Conservation (phyloP, 2,113 vertebrate genomes). For the Anser brachyrhynchus region DNA sequence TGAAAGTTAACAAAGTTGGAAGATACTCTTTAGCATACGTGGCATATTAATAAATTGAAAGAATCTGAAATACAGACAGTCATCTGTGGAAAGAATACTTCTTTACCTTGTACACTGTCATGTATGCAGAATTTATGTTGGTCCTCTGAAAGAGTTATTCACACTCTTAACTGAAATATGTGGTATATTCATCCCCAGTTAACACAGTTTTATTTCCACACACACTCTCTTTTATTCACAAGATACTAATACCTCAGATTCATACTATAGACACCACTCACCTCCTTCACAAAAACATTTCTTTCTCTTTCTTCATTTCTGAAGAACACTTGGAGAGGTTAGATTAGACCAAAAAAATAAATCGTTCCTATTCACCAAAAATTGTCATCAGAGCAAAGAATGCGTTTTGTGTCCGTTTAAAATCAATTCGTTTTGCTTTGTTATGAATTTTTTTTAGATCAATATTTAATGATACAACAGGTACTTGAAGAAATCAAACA, state of each 20-base stretch:
- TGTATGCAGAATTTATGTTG: background rate
- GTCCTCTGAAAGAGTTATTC: background rate
- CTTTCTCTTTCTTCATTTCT: background rate
- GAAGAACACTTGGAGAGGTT: background rate
- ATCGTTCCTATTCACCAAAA: background rate
- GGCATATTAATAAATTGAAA: background rate
- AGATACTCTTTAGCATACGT: background rate
- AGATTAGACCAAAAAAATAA: background rate
- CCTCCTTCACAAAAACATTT: background rate
- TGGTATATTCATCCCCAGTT: fast-evolving
- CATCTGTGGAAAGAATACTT: background rate
- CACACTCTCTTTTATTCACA: background rate
- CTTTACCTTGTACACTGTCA: background rate
- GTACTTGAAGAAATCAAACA: background rate
- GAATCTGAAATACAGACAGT: background rate
- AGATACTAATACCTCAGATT: background rate
- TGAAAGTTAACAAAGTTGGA: background rate
- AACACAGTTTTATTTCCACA: background rate
- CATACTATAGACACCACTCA: background rate
- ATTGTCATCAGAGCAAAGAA: background rate
- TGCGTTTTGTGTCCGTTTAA: background rate
- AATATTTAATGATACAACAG: background rate
- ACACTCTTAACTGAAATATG: background rate
- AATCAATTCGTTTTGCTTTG: background rate
- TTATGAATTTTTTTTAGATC: background rate